These are phyloP conservation scores for Cephus rjabovi DNA, from an alignment of 2,888 invertebrate species.

Conservation along the genomic window DNA sequence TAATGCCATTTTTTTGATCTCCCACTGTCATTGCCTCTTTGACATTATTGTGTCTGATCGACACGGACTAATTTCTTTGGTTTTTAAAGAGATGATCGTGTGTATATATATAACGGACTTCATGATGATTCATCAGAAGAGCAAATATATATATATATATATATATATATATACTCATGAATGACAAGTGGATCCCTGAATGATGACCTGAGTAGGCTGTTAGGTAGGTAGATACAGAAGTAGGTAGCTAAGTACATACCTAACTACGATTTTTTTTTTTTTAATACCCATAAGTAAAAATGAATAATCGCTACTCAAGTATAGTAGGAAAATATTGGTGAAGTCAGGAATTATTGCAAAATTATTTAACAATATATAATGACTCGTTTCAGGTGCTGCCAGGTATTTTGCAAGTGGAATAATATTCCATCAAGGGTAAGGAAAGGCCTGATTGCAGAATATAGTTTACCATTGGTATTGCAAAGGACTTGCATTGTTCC, in stretches of 20 bases:
- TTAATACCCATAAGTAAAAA: not conserved
- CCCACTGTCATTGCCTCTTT: not conserved
- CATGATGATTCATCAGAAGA: not conserved
- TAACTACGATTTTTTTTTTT: not conserved
- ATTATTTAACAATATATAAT: not conserved
- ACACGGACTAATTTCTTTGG: not conserved
- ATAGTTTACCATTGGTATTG: constrained; percentile 10
- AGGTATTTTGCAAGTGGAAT: not conserved
- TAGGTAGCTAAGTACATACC: not conserved
- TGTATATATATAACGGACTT: not conserved
- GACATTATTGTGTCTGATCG: not conserved
- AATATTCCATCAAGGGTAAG: not conserved
- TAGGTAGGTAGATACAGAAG: not conserved
- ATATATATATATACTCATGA: not conserved
- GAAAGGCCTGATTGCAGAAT: not conserved
- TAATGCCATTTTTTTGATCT: not conserved
- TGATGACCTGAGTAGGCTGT: not conserved
- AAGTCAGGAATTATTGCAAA: not conserved
- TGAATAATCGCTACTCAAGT: not conserved
- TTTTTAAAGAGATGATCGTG: not conserved
- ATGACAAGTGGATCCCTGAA: not conserved
- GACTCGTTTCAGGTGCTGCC: not conserved
- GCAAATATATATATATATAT: too few relatives aligned
- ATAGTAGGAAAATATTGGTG: not conserved
- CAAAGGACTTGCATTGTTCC: constrained; percentile 36